Base-by-base conservation (phyloP, 2,797 vertebrate genomes). In the Nasua narica region DNA sequence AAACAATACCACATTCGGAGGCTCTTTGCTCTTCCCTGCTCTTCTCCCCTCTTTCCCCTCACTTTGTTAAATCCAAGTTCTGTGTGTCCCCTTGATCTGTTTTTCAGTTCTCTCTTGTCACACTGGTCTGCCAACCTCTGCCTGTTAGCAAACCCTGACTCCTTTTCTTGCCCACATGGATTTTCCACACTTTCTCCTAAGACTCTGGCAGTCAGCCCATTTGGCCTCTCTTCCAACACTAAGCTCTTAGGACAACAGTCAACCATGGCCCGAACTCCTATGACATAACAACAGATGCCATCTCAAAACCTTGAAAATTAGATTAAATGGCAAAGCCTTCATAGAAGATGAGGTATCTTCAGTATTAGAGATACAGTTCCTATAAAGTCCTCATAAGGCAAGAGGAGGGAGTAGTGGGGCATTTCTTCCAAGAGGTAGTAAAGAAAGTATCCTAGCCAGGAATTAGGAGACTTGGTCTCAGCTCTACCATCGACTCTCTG, bases 131-230 rank as follows among this genome's bases (percentile, higher is more conserved):
- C 27, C 60, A 86, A 40, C 32, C 60, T 90, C 56, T 74, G 23
- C 18, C 50, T 54, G 67, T 88, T 87, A 90, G 77, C n/a, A 87
- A 90, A 70, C 29, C 7, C 35, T 90, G 52, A 87, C 67, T 78
- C 37, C 70, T 67, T 88, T 83, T 56, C 56, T 95, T 86, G 46
- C 27, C 27, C 60, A 56, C 3, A 2, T 94, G 94, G 43, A 78
- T 92, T 92, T 93, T 87, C 93, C 40, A 92, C 40, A 93, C 32
- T 92, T 96, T 25, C 40, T 91, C 37, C 43, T 95, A 92, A 95
- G 92, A 90, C 96, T 76, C 35, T 92, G 72, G 77, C 60, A 96
- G 70, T n/a, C 52, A 92, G 72, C 21, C 91, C 14, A 90, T 92
- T 82, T 7, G 8, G 16, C 43, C 27, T 96, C 48, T 72, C 58